These are phyloP conservation scores for Spicauda simplicius DNA, from an alignment of 2,888 invertebrate species.

Conservation along the genomic window DNA sequence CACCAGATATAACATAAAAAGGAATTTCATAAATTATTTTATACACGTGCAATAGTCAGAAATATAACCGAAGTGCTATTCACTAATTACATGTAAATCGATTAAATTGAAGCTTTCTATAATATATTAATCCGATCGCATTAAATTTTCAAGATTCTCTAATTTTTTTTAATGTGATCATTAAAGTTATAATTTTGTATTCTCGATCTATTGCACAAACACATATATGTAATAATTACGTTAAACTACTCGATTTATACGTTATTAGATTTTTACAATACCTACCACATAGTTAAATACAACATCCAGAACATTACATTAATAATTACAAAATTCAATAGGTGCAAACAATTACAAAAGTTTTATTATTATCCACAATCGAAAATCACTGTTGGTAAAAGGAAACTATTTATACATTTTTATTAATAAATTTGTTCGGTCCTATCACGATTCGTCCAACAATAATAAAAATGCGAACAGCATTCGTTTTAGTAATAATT, in stretches of 20 bases:
- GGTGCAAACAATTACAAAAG: slow-evolving; percentile 80
- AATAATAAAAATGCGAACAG: slow-evolving; percentile 65
- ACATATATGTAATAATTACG: slow-evolving; percentile 73
- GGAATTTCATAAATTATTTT: slow-evolving; percentile 51
- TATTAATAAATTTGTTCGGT: slow-evolving; percentile 59
- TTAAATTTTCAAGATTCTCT: slow-evolving; percentile 64
- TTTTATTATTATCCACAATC: slow-evolving; percentile 60
- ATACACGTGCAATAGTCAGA: slow-evolving; percentile 71
- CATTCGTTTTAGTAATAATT: slow-evolving; percentile 70
- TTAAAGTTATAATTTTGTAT: slow-evolving; percentile 56
- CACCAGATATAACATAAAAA: slow-evolving; percentile 63
- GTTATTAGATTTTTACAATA: slow-evolving; percentile 79
- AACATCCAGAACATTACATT: slow-evolving; percentile 81
- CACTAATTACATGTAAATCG: slow-evolving; percentile 74
- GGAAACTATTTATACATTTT: slow-evolving; percentile 64
- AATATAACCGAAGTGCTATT: slow-evolving; percentile 76
- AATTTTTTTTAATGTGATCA: slow-evolving; percentile 58
- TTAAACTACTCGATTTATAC: slow-evolving; percentile 76
- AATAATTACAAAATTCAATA: slow-evolving; percentile 81
- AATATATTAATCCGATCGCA: slow-evolving; percentile 67
- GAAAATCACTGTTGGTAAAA: slow-evolving; percentile 61
- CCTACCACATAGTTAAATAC: slow-evolving; percentile 79
- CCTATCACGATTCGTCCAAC: slow-evolving; percentile 75
- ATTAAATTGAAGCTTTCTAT: slow-evolving; percentile 79
- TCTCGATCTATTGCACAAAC: slow-evolving; percentile 80